Percentiles rank a stretch among this genome's conserved stretches.
phyloP scores from a whole-genome alignment of 2,888 invertebrate species.

The Nemotelus nigrinus region DNA sequence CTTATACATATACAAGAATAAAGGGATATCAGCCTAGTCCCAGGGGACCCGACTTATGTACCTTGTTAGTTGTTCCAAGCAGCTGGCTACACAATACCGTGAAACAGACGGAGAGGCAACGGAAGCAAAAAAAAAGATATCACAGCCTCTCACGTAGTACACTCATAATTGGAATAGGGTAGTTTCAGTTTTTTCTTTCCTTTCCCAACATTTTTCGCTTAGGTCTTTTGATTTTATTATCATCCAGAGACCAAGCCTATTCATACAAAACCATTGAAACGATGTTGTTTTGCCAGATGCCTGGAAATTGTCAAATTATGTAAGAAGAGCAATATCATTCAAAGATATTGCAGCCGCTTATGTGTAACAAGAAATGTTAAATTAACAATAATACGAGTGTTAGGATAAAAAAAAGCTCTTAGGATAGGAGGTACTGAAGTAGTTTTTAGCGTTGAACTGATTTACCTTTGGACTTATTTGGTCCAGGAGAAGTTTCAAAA shows the following conservation, averaged over 20 bases:
- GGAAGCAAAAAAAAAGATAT: constrained; percentile 10
- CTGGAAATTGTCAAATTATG: constrained; percentile 40
- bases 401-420: constrained; percentile 16
- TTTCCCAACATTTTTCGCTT: constrained; percentile 6
- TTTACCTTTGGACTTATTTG: no score
- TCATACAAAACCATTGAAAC: constrained; percentile 10
- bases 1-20: background rate
- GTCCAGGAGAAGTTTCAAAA: no score
- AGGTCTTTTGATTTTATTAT: constrained; percentile 42
- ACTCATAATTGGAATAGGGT: constrained; percentile 32
- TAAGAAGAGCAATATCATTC: constrained; percentile 38
- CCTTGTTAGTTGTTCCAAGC: constrained; percentile 39
- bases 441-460: no score
- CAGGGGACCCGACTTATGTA: constrained; percentile 30
- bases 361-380: constrained; percentile 34
- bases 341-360: constrained; percentile 34
- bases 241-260: constrained; percentile 25
- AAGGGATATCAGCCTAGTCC: constrained; percentile 27
- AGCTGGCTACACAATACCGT: background rate
- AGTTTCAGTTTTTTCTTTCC: background rate
- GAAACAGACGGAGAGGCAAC: background rate
- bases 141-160: constrained; percentile 26
- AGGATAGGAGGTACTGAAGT: background rate
- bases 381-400: constrained; percentile 29
- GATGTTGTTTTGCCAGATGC: constrained; percentile 36